Evolutionary conservation across 2,888 invertebrate species (phyloP).

Genomic region (Eledona agricola): DNA sequence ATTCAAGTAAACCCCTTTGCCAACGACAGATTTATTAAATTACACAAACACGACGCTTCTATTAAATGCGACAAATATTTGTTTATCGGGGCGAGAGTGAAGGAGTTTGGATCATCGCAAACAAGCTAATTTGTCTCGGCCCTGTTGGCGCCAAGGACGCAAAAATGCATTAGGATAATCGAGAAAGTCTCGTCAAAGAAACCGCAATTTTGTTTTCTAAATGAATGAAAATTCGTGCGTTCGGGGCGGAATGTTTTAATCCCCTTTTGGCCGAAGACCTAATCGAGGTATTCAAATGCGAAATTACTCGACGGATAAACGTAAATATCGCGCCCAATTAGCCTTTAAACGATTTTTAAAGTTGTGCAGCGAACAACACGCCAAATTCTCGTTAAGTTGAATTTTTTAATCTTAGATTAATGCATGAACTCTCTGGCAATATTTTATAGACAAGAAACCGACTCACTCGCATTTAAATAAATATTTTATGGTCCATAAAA

Average conservation of each 20-base stretch:
- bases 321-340: constrained; percentile 5
- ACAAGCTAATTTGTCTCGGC: constrained; percentile 19
- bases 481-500: too few species aligned
- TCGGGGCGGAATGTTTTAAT: constrained; percentile 7
- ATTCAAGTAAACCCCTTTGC: constrained; percentile 20
- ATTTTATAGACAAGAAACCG: too few species aligned
- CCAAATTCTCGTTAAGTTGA: too few species aligned
- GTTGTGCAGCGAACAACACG: too few species aligned
- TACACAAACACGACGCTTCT: constrained; percentile 24
- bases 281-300: constrained; percentile 4
- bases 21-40: constrained; percentile 28
- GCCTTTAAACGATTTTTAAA: constrained; percentile 4
- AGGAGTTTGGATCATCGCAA: constrained; percentile 17
- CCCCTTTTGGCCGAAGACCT: constrained; percentile 6
- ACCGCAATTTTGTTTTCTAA: constrained; percentile 13
- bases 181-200: constrained; percentile 17
- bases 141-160: constrained; percentile 6
- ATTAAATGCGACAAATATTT: constrained; percentile 29
- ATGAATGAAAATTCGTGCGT: constrained; percentile 9
- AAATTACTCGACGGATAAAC: constrained; percentile 5
- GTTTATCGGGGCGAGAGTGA: constrained; percentile 13
- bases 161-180: constrained; percentile 20
- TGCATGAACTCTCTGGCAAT: too few species aligned
- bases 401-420: too few species aligned
- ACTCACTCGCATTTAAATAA: too few species aligned